Conservation (phyloP, 2,113 vertebrate species). For the Oncorhynchus mykiss region DNA sequence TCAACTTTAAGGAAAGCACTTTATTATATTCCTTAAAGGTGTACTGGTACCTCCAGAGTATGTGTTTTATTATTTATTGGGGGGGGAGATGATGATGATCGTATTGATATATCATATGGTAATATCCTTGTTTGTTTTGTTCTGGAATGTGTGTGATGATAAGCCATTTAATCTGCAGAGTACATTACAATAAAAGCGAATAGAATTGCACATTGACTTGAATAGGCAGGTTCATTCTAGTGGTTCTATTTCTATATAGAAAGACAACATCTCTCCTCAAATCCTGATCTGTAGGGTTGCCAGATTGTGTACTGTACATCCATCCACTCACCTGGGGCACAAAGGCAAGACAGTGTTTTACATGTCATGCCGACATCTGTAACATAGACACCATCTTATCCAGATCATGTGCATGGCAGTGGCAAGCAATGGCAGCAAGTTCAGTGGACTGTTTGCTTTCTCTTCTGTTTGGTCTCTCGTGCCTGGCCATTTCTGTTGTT, state of each 20-base stretch:
- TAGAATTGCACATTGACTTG: too few species aligned
- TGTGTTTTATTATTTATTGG: conserved; percentile 50
- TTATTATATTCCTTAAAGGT: conserved; percentile 27
- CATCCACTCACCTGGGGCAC: too few species aligned
- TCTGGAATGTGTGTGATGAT: conserved; percentile 42
- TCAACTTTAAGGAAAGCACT: conserved; percentile 35
- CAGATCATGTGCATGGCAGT: conserved; percentile 65
- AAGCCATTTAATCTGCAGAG: conserved; percentile 42
- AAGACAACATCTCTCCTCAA: background rate
- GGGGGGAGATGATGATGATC: conserved; percentile 27
- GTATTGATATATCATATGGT: conserved; percentile 19
- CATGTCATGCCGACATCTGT: conserved; percentile 40
- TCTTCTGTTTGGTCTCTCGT: conserved; percentile 56
- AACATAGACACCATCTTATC: conserved; percentile 52
- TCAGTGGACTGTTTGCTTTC: conserved; percentile 58
- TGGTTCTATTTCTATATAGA: too few species aligned
- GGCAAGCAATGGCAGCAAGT: conserved; percentile 55
- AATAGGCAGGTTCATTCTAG: too few species aligned
- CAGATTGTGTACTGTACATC: too few species aligned
- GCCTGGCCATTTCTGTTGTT: conserved; percentile 51
- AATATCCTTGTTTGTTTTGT: conserved; percentile 29
- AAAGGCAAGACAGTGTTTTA: conserved; percentile 19
- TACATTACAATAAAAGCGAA: background rate
- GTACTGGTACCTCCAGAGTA: conserved; percentile 40
- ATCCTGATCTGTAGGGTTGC: conserved; percentile 16